Conservation (phyloP, 92 coral and sea anemone genomes). For the Porites divaricata region DNA sequence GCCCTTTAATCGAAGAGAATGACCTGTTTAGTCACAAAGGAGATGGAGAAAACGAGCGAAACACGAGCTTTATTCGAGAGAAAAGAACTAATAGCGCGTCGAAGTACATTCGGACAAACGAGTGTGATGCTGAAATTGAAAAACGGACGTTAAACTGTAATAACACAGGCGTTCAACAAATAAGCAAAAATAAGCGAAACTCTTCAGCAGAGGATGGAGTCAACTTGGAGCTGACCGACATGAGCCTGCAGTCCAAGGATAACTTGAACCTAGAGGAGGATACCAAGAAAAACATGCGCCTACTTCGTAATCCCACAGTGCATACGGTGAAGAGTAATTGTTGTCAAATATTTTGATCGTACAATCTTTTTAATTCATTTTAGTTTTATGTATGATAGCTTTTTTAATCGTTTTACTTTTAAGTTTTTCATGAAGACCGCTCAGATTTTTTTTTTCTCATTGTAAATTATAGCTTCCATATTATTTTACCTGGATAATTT, state of each 20-base stretch:
- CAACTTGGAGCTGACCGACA: slow-evolving; percentile 70
- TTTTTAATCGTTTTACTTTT: slow-evolving; percentile 4
- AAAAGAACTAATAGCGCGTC: slow-evolving; percentile 71
- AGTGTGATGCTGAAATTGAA: slow-evolving; percentile 39
- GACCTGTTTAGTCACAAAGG: slow-evolving; percentile 27
- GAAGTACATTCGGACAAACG: slow-evolving; percentile 63
- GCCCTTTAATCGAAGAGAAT: slow-evolving; percentile 52
- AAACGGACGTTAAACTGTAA: slow-evolving; percentile 51
- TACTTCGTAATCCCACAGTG: slow-evolving; percentile 61
- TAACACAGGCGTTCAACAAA: slow-evolving; percentile 23
- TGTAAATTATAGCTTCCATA: not conserved
- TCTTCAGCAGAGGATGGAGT: slow-evolving; percentile 41
- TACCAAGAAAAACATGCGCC: slow-evolving; percentile 56
- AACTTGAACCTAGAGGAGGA: slow-evolving; percentile 44
- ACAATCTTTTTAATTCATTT: not conserved
- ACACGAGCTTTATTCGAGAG: slow-evolving; percentile 51
- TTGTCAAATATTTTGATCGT: slow-evolving; percentile 86
- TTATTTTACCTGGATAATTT: not conserved
- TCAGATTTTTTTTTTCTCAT: not conserved
- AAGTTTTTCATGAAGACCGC: not conserved
- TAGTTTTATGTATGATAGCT: not conserved
- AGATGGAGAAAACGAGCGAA: slow-evolving; percentile 34
- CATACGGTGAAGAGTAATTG: slow-evolving; percentile 88
- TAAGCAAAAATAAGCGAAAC: slow-evolving; percentile 52
- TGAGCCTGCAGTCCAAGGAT: slow-evolving; percentile 69